Conservation (phyloP, 2,888 invertebrate species). For the Andrena fulva region DNA sequence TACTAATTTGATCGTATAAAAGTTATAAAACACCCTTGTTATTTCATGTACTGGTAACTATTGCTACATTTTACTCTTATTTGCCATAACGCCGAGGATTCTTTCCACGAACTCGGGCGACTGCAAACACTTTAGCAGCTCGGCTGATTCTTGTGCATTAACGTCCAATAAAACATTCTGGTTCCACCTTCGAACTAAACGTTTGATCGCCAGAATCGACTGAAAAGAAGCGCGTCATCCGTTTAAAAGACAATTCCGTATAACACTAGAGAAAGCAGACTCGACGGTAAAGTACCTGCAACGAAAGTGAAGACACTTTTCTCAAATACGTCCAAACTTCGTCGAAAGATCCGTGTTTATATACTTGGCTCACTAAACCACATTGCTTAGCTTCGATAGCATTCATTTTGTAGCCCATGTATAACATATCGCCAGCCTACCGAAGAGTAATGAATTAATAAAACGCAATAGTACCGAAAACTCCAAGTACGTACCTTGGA, state of each 20-base stretch:
- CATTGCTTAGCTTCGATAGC: conserved; percentile 92
- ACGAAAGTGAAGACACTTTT: conserved; percentile 69
- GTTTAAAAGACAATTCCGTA: background rate
- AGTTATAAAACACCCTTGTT: conserved; percentile 1
- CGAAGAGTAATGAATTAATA: conserved; percentile 61
- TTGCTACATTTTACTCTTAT: conserved; percentile 73
- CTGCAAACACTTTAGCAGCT: conserved; percentile 88
- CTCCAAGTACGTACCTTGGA: conserved; percentile 89
- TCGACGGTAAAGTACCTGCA: conserved; percentile 65
- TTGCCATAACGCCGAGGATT: conserved; percentile 86
- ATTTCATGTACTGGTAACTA: background rate
- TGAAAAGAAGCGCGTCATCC: conserved; percentile 74
- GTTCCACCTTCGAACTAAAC: conserved; percentile 88
- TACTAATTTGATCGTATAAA: background rate
- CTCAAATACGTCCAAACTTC: conserved; percentile 76
- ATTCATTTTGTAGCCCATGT: conserved; percentile 91
- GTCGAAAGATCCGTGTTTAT: conserved; percentile 88
- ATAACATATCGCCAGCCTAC: conserved; percentile 87
- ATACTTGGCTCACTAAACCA: conserved; percentile 93
- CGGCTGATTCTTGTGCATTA: conserved; percentile 89
- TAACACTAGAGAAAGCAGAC: background rate
- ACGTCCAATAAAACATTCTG: conserved; percentile 88
- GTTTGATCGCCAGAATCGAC: conserved; percentile 90
- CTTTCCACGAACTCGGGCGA: conserved; percentile 89
- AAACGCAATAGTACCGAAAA: background rate